A percentile compares a stretch with the other conserved stretches of the same genome.
phyloP scores from a whole-genome alignment of 1,140 invertebrate species.

The Aphelinus certus region DNA sequence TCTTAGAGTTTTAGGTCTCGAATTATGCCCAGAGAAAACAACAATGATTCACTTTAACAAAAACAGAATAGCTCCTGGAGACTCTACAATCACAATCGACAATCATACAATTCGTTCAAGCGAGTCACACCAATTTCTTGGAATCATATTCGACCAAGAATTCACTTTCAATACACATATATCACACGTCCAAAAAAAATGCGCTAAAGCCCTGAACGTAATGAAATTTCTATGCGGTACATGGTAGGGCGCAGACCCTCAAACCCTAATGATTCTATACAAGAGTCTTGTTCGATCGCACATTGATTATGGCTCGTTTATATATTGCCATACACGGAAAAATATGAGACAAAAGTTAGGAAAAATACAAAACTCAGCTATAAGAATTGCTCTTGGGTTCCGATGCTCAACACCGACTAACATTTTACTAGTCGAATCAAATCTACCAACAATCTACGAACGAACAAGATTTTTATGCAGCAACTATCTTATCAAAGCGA shows the following conservation, averaged over 20 bases:
- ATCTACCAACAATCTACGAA: neutral
- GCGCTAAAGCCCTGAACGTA: neutral
- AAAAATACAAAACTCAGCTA: neutral
- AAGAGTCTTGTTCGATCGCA: too few species aligned
- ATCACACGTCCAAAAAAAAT: neutral
- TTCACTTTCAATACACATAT: neutral
- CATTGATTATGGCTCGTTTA: too few species aligned
- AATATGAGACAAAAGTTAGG: too few species aligned
- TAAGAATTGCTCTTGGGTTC: slow-evolving; percentile 1
- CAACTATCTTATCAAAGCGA: neutral
- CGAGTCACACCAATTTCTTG: neutral
- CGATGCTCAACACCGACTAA: neutral
- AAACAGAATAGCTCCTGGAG: neutral
- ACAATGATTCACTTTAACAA: slow-evolving; percentile 8
- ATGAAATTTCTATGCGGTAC: neutral
- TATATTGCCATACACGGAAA: too few species aligned
- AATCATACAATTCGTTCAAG: neutral
- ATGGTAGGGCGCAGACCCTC: neutral
- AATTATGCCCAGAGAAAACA: neutral
- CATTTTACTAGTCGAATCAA: neutral
- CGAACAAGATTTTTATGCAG: neutral
- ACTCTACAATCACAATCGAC: neutral
- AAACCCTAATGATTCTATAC: neutral
- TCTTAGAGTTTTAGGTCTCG: neutral
- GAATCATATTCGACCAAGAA: slow-evolving; percentile 11